Percentiles rank a stretch among this genome's conserved stretches.
Conservation (phyloP, 2,797 vertebrate species). For the Anabacerthia variegaticeps region DNA sequence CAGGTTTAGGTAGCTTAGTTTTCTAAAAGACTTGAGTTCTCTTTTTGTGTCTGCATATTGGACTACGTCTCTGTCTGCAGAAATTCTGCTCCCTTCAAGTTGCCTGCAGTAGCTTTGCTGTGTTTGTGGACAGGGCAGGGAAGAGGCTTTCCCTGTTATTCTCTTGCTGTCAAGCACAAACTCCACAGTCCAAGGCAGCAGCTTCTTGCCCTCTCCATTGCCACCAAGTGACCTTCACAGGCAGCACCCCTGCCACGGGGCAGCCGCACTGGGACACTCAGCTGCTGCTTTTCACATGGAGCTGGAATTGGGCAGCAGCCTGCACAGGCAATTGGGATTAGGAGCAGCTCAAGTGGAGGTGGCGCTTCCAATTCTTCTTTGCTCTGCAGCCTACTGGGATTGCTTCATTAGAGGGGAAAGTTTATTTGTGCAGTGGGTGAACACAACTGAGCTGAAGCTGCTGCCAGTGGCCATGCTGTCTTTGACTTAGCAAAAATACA, state of each 20-base stretch:
- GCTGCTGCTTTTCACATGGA: not conserved
- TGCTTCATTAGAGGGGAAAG: not conserved
- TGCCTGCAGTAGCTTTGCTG: not conserved
- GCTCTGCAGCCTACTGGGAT: not conserved
- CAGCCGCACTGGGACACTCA: not conserved
- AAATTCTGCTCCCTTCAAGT: not conserved
- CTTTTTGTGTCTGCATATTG: not conserved
- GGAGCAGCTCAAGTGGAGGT: not conserved
- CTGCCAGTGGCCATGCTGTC: not conserved
- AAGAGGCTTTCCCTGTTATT: not conserved
- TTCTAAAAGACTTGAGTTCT: not conserved
- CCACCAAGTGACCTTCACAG: not conserved
- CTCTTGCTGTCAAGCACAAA: not conserved
- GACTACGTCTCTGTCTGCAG: not conserved
- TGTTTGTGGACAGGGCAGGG: not conserved
- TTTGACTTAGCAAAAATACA: slow-evolving; percentile 13
- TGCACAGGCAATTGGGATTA: not conserved
- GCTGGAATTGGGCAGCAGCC: not conserved
- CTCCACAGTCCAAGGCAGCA: not conserved
- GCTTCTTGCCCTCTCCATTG: not conserved
- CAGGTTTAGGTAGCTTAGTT: not conserved
- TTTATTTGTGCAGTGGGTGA: slow-evolving; percentile 1
- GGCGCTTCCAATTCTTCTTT: not conserved
- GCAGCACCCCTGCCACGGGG: not conserved
- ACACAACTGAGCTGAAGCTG: not conserved